These are phyloP conservation scores for Furcula furcula DNA, from an alignment of 2,888 invertebrate species.

Conservation along the genomic window DNA sequence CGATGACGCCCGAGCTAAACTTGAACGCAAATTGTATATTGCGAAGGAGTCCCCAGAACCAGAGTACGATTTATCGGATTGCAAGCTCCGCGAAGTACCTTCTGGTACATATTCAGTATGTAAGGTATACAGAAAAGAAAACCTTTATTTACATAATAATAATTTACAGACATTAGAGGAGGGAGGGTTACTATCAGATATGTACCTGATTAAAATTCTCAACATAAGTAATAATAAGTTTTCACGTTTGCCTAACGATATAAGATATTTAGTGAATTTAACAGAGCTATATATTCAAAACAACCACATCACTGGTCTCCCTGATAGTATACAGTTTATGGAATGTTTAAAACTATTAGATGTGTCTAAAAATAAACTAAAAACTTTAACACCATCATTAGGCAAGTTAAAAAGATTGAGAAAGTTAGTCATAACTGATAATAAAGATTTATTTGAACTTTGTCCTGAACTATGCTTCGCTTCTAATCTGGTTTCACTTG, in stretches of 20 bases:
- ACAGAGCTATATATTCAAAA: constrained; percentile 88
- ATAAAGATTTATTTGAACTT: constrained; percentile 80
- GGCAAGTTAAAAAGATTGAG: constrained; percentile 84
- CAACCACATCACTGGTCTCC: constrained; percentile 86
- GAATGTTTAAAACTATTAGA: constrained; percentile 85
- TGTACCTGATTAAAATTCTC: constrained; percentile 84
- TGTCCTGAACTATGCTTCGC: constrained; percentile 85
- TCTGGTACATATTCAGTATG: constrained; percentile 90
- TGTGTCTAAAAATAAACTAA: constrained; percentile 86
- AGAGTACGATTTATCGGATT: constrained; percentile 90
- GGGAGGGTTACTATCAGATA: constrained; percentile 87
- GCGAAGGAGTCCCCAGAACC: constrained; percentile 90
- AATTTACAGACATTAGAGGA: constrained; percentile 85
- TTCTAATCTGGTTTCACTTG: constrained; percentile 82
- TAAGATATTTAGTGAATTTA: constrained; percentile 84
- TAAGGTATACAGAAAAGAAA: constrained; percentile 90
- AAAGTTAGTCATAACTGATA: constrained; percentile 83
- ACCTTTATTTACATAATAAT: constrained; percentile 85
- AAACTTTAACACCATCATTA: constrained; percentile 82
- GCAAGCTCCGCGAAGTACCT: constrained; percentile 87
- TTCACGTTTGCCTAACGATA: constrained; percentile 83
- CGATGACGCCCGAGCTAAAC: constrained; percentile 50
- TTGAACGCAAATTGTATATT: constrained; percentile 72
- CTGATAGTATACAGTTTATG: constrained; percentile 85
- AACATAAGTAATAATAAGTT: constrained; percentile 86